These are phyloP conservation scores for Tipula helvola DNA, from an alignment of 2,888 invertebrate genomes.

Conservation along the genomic window DNA sequence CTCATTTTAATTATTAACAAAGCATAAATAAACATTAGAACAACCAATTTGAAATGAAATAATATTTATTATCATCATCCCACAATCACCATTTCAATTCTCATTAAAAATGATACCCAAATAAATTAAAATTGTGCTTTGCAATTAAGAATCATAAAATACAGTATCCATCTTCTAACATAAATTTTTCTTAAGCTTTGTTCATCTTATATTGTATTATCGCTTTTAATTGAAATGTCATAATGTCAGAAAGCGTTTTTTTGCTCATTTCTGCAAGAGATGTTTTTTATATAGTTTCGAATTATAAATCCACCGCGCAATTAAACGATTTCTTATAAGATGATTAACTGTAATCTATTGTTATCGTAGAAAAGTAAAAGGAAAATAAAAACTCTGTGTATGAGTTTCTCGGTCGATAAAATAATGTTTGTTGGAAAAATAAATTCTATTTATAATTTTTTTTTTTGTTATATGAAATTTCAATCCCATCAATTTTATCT, in stretches of 20 bases:
- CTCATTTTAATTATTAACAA: not conserved
- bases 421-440: not conserved
- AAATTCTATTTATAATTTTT: too few species aligned
- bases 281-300: not conserved
- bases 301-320: not conserved
- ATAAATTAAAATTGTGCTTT: not conserved
- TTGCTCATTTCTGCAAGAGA: not conserved
- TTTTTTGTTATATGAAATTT: not conserved
- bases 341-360: not conserved
- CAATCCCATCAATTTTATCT: not conserved
- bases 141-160: not conserved
- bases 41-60: not conserved
- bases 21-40: not conserved
- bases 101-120: not conserved
- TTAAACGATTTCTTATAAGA: not conserved
- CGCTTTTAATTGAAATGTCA: constrained; percentile 7
- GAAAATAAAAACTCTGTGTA: not conserved
- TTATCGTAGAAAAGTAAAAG: not conserved
- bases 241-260: not conserved
- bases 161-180: not conserved
- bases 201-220: not conserved
- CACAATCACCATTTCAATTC: not conserved
- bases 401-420: not conserved
- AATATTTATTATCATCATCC: not conserved
- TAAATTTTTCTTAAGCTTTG: not conserved